phyloP scores from a whole-genome alignment of 2,888 invertebrate species.

The Metalampra italica region DNA sequence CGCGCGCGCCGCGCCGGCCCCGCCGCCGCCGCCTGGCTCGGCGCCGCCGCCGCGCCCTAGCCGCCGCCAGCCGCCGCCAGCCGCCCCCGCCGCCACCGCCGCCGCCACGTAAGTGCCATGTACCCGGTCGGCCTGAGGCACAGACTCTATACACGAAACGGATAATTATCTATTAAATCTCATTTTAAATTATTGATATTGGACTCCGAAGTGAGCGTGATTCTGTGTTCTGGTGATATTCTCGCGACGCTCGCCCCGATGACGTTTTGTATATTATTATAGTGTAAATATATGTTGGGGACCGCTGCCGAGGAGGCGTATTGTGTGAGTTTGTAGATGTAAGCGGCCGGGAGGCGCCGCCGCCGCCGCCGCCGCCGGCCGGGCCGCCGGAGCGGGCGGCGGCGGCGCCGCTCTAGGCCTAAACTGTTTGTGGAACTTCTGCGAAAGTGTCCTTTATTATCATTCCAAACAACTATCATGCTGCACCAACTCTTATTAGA shows the following conservation, averaged over 20 bases:
- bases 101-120: constrained; percentile 16
- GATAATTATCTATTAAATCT: constrained; percentile 37
- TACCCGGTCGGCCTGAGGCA: constrained; percentile 11
- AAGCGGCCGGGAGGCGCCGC: constrained; percentile 24
- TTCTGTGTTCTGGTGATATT: constrained; percentile 69
- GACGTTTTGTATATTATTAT: constrained; percentile 37
- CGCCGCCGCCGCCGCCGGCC: constrained; percentile 36
- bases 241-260: constrained; percentile 33
- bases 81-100: constrained; percentile 9
- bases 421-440: constrained; percentile 51
- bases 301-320: constrained; percentile 24
- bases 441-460: constrained; percentile 65
- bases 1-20: constrained; percentile 45
- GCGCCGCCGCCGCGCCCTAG: constrained; percentile 6
- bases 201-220: constrained; percentile 71
- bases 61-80: constrained; percentile 8
- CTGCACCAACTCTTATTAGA: constrained; percentile 46
- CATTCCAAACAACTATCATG: constrained; percentile 39
- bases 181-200: constrained; percentile 50
- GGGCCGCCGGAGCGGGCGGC: constrained; percentile 47
- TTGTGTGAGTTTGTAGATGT: constrained; percentile 62
- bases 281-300: constrained; percentile 54
- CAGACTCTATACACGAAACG: constrained; percentile 16
- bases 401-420: constrained; percentile 48
- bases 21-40: constrained; percentile 32